Conservation (phyloP, 1,140 invertebrate genomes). For the Drosophila rhopaloa region DNA sequence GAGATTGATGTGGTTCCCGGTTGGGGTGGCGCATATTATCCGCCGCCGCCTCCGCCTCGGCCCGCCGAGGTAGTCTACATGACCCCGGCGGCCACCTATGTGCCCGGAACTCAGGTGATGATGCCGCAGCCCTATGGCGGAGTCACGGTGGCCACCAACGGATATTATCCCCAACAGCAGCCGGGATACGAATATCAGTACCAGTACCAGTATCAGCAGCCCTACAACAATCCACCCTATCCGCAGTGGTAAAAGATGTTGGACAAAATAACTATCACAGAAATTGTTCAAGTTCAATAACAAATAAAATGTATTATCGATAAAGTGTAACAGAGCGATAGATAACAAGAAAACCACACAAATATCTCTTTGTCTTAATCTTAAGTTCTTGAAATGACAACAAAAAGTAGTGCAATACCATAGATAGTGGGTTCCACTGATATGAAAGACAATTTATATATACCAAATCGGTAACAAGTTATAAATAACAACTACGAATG, state of each 20-base stretch:
- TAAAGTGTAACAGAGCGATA: slow-evolving; percentile 15
- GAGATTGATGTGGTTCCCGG: slow-evolving; percentile 78
- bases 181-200: slow-evolving; percentile 59
- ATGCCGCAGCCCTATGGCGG: slow-evolving; percentile 63
- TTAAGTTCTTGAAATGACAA: slow-evolving; percentile 13
- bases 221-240: slow-evolving; percentile 58
- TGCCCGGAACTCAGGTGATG: slow-evolving; percentile 43
- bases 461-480: neutral
- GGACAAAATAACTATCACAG: neutral
- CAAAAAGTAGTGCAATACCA: slow-evolving; percentile 1
- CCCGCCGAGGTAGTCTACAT: slow-evolving; percentile 67
- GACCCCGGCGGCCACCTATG: slow-evolving; percentile 53
- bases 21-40: slow-evolving; percentile 72
- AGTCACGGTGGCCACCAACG: slow-evolving; percentile 35
- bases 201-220: slow-evolving; percentile 48
- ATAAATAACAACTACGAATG: neutral
- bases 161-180: slow-evolving; percentile 67
- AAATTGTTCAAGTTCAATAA: slow-evolving; percentile 5
- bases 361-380: neutral
- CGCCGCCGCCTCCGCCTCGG: slow-evolving; percentile 61
- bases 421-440: slow-evolving; percentile 4
- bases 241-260: slow-evolving; percentile 44
- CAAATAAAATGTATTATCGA: slow-evolving; percentile 12
- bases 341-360: neutral
- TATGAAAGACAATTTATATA: slow-evolving; percentile 14